Base-by-base conservation (phyloP, 2,888 invertebrate genomes). In the Drosophila buzzatii region DNA sequence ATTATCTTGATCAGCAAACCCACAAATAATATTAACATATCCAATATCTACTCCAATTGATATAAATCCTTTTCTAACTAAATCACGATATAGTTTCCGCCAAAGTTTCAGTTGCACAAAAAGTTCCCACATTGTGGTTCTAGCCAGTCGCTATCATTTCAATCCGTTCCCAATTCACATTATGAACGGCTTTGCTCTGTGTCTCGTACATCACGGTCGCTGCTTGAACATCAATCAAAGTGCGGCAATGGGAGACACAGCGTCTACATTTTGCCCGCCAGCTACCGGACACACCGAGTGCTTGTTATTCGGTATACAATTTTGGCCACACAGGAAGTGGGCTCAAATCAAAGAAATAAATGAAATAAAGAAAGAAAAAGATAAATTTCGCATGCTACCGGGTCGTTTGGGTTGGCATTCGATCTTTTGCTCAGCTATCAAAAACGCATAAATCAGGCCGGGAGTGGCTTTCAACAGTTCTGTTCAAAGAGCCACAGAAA, bases 401-500 rank as follows among this genome's bases (percentile, higher is more conserved):
- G 51, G 51, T 51, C 51, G 70, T 51, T 44, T 41, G 52, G 33
- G n/a, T 20, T 62, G 63, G 58, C 53, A 52, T 60, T 59, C 49
- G 66, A 53, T 70, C 65, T 66, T 61, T 58, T 2, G 64, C 20
- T 52, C 56, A 75, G 57, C 84, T 88, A 90, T 90, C 90, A 85
- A 90, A 90, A 89, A 85, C 69, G 73, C 90, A 90, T 90, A 90
- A 90, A 90, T 90, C 90, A 91, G 76, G 47, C 58, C 73, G 70
- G 64, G 63, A 77, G 71, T 65, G 72, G 79, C 90, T 90, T 88
- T 88, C 90, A 90, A 86, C 90, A 88, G 89, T 55, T 79, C 62
- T 76, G 78, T 80, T 83, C 76, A 82, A 75, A 73, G 76, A 55
- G 79, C 85, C 83, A 82, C 85, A 66, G 41, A 41, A 41, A 39